Base-by-base conservation (phyloP, 2,113 vertebrate genomes). In the Mobula hypostoma region DNA sequence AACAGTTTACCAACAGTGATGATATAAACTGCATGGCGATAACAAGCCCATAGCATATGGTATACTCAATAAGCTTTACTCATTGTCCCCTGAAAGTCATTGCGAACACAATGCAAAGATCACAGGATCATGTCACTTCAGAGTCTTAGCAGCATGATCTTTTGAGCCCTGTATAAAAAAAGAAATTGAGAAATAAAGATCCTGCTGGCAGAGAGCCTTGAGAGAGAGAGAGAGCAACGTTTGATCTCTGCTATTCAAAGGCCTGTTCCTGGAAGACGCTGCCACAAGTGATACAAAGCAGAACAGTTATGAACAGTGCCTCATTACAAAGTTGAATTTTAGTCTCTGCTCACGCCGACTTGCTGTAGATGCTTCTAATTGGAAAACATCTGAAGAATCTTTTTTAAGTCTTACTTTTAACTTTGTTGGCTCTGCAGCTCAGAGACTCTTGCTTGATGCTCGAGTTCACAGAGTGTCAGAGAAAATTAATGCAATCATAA, bases 221-320 rank as follows among this genome's bases (percentile, higher is more conserved):
- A 93, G 91, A 74, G 90, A 93, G 90, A 93, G 36, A 90, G 85
- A 7, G 61, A 93, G n/a, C 66, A 93, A 93, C 27, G 91, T 93
- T 93, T 93, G 91, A 93, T 93, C 68, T 90, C 85, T 56, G 36
- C 36, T 27, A 93, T 93, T 93, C 91, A 93, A 93, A 93, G 91
- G 66, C 36, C 91, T 76, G 19, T 93, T 93, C 70, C 91, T 56
- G 91, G 91, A 93, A 93, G 66, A 40, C 70, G 9, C 70, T 93
- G 24, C 68, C 70, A 29, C 91, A 93, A 93, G 91, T 93, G 70
- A 93, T 70, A 93, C 40, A 93, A 93, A 74, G 91, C 91, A 93
- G 91, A 93, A 76, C 91, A 74, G 91, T 74, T 70, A 56, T 76
- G 70, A 29, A 93, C 91, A 72, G 91, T 74, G 17, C 91, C 91